phyloP scores from a whole-genome alignment of 92 coral and sea anemone genomes.

The Metridium senile region DNA sequence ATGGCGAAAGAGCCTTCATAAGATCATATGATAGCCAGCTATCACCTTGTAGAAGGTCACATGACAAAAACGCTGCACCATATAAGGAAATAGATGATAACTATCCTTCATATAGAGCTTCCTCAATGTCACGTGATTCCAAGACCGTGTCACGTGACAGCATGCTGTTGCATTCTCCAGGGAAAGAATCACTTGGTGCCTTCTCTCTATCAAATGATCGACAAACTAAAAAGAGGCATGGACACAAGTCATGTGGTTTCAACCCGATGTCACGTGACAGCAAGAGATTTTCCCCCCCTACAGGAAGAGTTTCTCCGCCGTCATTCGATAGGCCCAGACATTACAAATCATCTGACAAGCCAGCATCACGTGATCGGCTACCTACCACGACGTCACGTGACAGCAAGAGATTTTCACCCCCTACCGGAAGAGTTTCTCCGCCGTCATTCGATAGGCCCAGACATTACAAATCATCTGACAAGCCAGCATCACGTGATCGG shows the following conservation, averaged over 20 bases:
- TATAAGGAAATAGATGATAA: neutral
- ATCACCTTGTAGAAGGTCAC: neutral
- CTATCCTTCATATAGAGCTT: neutral
- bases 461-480: neutral
- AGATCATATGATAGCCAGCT: too few relatives aligned
- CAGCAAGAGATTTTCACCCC: neutral
- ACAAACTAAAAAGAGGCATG: neutral
- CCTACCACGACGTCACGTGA: neutral
- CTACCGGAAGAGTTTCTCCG: neutral
- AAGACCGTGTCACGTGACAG: neutral
- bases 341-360: neutral
- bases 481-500: neutral
- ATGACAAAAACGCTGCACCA: neutral
- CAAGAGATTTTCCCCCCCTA: neutral
- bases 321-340: too few relatives aligned
- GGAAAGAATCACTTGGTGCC: neutral
- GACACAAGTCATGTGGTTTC: too few relatives aligned
- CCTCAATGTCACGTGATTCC: conserved; percentile 3
- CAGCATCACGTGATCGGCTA: neutral
- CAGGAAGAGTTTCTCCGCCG: neutral
- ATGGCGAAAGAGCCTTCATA: too few relatives aligned
- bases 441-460: too few relatives aligned
- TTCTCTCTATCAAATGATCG: neutral
- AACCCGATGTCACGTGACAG: neutral
- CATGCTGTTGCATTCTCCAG: neutral